Percentiles rank a stretch among this genome's conserved stretches.
phyloP scores from a whole-genome alignment of 2,888 invertebrate species.

The Theretra japonica region DNA sequence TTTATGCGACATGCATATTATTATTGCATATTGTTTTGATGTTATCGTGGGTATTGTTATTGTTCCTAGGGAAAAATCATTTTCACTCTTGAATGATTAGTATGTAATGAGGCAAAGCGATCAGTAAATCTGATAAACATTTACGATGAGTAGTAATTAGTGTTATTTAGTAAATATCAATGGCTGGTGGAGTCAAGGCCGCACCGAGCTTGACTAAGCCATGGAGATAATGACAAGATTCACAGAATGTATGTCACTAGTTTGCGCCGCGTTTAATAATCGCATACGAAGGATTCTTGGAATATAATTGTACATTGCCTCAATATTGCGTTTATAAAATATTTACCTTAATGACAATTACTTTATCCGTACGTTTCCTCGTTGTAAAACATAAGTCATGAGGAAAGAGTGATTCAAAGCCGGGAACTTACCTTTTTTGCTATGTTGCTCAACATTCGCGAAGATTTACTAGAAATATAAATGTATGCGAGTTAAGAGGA shows the following conservation, averaged over 20 bases:
- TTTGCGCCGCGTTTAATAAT: not conserved
- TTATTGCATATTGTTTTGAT: too few relatives aligned
- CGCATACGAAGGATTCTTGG: not conserved
- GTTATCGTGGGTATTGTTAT: too few relatives aligned
- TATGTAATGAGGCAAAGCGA: not conserved
- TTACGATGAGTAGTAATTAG: not conserved
- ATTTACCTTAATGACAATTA: not conserved
- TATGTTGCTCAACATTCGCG: not conserved
- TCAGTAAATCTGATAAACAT: not conserved
- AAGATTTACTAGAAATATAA: not conserved
- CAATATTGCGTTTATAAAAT: not conserved
- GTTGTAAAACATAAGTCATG: not conserved
- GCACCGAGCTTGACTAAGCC: not conserved
- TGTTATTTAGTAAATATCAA: constrained; percentile 13
- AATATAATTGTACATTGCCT: not conserved
- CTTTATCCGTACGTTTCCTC: constrained; percentile 8
- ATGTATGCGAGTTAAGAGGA: not conserved
- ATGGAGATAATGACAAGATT: constrained; percentile 1
- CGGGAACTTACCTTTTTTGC: constrained; percentile 18
- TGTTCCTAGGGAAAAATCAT: too few relatives aligned
- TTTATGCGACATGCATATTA: too few relatives aligned
- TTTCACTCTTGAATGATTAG: not conserved
- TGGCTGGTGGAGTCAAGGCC: not conserved
- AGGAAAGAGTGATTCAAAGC: constrained; percentile 1
- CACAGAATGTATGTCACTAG: not conserved